Evolutionary conservation across 1,140 invertebrate species (phyloP).

Genomic region (Coboldia fuscipes): DNA sequence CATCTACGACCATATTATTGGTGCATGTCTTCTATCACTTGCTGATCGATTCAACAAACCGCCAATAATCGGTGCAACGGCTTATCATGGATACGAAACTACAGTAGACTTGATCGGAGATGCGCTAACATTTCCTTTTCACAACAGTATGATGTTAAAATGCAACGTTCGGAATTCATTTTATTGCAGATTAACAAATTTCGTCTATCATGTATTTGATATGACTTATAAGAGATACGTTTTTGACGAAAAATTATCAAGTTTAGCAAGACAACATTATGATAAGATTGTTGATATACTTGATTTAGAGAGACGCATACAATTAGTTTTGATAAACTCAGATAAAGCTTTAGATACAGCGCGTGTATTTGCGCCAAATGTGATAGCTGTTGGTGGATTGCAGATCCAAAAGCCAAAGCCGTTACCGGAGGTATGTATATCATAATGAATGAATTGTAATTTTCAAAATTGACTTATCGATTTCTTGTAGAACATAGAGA

Average conservation of each 20-base stretch:
- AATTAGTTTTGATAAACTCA: no score
- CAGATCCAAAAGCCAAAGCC: not conserved
- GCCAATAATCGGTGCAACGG: constrained; percentile 6
- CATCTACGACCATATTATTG: constrained; percentile 9
- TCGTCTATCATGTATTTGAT: not conserved
- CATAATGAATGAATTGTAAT: no score
- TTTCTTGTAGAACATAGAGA: constrained; percentile 22
- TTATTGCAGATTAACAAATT: not conserved
- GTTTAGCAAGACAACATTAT: no score
- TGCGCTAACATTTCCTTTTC: not conserved
- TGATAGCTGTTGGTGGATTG: not conserved
- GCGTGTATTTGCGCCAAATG: not conserved
- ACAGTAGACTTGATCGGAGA: not conserved
- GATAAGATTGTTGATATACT: no score
- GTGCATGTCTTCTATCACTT: constrained; percentile 9
- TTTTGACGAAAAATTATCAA: no score
- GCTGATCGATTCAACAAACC: constrained; percentile 8
- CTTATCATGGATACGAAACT: not conserved
- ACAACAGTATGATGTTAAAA: not conserved
- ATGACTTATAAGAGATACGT: not conserved
- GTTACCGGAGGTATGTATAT: not conserved
- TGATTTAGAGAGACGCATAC: no score
- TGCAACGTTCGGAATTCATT: not conserved
- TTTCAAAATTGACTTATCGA: no score
- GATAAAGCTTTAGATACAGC: not conserved